Conservation (phyloP, 2,888 invertebrate species). For the Corythucha ciliata region DNA sequence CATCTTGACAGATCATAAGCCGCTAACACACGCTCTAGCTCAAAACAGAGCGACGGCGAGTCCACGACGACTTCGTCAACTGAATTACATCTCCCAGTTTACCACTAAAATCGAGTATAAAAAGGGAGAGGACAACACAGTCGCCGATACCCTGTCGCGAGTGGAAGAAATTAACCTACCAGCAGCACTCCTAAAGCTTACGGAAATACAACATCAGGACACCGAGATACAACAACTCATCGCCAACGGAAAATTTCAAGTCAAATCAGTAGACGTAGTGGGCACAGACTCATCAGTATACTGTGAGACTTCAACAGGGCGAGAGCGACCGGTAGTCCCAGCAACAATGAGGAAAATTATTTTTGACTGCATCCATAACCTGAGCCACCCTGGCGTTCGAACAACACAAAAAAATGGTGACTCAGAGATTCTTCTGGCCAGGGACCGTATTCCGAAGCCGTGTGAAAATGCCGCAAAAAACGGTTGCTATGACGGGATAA, state of each 20-base stretch:
- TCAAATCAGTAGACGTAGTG: background rate
- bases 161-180: background rate
- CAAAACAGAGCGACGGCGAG: background rate
- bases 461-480: too few relatives aligned
- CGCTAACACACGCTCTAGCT: constrained; percentile 14
- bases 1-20: constrained; percentile 25
- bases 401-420: constrained; percentile 24
- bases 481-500: too few relatives aligned
- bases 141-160: constrained; percentile 24
- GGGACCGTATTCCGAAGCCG: too few relatives aligned
- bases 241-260: background rate
- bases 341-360: constrained; percentile 27
- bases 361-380: constrained; percentile 30
- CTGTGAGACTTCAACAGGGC: constrained; percentile 30
- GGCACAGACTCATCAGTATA: background rate
- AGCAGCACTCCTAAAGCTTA: too few relatives aligned
- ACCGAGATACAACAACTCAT: too few relatives aligned
- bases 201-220: too few relatives aligned
- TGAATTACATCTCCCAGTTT: constrained; percentile 19
- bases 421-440: constrained; percentile 34
- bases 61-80: background rate
- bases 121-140: constrained; percentile 14
- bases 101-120: constrained; percentile 14
- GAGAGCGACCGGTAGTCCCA: constrained; percentile 33
- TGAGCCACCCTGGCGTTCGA: constrained; percentile 31